phyloP scores from a whole-genome alignment of 2,888 invertebrate genomes.

The Pandemis corylana region DNA sequence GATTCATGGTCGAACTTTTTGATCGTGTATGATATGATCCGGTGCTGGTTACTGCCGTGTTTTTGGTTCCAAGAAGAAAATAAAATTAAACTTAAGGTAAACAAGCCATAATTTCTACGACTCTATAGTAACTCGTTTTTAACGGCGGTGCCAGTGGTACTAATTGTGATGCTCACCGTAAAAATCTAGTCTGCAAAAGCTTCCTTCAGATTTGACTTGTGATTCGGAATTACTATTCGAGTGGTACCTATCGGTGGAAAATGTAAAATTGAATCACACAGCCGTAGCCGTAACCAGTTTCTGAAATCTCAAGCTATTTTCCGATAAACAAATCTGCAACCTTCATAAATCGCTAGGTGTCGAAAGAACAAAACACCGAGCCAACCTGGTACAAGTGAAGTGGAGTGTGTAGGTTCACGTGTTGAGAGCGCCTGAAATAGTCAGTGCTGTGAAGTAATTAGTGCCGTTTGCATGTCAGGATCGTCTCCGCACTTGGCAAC shows the following conservation, averaged over 20 bases:
- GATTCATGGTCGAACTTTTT: constrained; percentile 40
- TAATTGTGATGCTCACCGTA: background rate
- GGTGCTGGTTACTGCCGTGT: constrained; percentile 12
- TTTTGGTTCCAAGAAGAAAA: background rate
- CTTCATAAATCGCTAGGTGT: constrained; percentile 72
- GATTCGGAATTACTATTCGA: background rate
- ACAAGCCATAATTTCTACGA: background rate
- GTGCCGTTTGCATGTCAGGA: constrained; percentile 60
- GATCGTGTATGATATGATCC: constrained; percentile 28
- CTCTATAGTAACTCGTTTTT: background rate
- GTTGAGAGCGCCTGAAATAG: constrained; percentile 72
- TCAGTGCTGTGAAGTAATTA: constrained; percentile 71
- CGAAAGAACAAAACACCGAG: constrained; percentile 65
- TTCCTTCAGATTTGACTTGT: background rate
- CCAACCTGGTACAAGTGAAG: constrained; percentile 68
- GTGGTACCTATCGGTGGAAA: background rate
- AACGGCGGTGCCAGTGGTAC: background rate
- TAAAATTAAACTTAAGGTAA: background rate
- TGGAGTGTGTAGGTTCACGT: constrained; percentile 73
- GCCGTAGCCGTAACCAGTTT: background rate
- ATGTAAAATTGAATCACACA: background rate
- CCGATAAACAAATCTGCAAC: constrained; percentile 48
- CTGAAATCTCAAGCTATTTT: constrained; percentile 14
- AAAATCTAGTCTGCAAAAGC: background rate
- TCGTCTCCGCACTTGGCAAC: constrained; percentile 66